phyloP scores from a whole-genome alignment of 2,113 vertebrate species.

The Regulus satrapa region DNA sequence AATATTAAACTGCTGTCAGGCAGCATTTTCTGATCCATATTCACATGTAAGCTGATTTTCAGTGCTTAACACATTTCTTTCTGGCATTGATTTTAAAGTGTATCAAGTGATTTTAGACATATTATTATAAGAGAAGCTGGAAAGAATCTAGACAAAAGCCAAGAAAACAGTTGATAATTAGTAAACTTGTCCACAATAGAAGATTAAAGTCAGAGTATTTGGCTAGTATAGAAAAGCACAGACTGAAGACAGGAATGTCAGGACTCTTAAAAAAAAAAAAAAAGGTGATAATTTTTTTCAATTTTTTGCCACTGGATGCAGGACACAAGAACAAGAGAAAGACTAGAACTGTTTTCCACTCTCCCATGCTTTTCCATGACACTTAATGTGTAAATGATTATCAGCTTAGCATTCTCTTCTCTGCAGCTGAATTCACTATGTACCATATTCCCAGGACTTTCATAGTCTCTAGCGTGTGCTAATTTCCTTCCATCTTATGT shows the following conservation, averaged over 20 bases:
- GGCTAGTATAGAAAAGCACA: background rate
- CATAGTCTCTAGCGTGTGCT: background rate
- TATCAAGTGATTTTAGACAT: background rate
- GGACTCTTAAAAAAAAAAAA: background rate
- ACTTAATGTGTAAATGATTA: background rate
- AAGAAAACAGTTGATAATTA: background rate
- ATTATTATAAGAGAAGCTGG: background rate
- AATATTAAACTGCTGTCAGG: background rate
- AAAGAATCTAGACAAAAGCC: background rate
- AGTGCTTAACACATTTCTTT: background rate
- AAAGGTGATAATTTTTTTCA: background rate
- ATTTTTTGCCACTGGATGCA: background rate
- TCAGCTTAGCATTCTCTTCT: background rate
- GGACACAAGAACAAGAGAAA: background rate
- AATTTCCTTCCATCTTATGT: background rate
- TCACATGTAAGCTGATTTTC: background rate
- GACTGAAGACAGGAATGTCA: background rate
- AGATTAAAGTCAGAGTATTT: background rate
- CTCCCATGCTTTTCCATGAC: background rate
- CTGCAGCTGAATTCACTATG: background rate
- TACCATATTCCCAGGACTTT: rapidly evolving
- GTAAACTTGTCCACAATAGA: background rate
- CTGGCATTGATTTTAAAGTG: background rate
- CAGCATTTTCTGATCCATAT: background rate
- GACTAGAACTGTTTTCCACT: background rate